Evolutionary conservation across 2,797 vertebrate species (phyloP).

Genomic region (Emys orbicularis): DNA sequence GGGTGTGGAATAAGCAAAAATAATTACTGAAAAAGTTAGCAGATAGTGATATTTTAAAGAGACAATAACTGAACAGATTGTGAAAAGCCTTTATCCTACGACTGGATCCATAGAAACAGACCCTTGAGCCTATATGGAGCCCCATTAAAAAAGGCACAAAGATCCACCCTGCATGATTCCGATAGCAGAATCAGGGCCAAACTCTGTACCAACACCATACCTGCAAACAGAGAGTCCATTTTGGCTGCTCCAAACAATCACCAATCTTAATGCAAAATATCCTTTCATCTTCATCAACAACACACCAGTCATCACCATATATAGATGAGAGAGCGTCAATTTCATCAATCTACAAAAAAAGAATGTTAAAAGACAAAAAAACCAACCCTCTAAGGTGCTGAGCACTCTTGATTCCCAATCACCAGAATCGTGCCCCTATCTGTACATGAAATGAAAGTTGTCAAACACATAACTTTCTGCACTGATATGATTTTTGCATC

Average conservation of each 20-base stretch:
- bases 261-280: slow-evolving; percentile 95
- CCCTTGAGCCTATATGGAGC: neutral
- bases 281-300: slow-evolving; percentile 91
- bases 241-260: slow-evolving; percentile 83
- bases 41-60: neutral
- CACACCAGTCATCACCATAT: slow-evolving; percentile 97
- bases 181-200: neutral
- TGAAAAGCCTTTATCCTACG: neutral
- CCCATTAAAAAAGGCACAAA: neutral
- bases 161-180: neutral
- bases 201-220: slow-evolving; percentile 70
- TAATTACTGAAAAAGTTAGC: neutral
- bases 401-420: neutral
- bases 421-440: neutral
- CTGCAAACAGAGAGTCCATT: slow-evolving; percentile 93
- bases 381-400: neutral
- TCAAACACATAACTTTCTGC: neutral
- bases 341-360: slow-evolving; percentile 89
- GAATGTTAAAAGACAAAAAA: neutral
- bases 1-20: neutral
- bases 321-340: slow-evolving; percentile 96
- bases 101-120: neutral
- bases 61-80: neutral
- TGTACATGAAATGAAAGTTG: neutral
- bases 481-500: neutral